phyloP scores from a whole-genome alignment of 2,113 vertebrate genomes.

The Oryzias celebensis region DNA sequence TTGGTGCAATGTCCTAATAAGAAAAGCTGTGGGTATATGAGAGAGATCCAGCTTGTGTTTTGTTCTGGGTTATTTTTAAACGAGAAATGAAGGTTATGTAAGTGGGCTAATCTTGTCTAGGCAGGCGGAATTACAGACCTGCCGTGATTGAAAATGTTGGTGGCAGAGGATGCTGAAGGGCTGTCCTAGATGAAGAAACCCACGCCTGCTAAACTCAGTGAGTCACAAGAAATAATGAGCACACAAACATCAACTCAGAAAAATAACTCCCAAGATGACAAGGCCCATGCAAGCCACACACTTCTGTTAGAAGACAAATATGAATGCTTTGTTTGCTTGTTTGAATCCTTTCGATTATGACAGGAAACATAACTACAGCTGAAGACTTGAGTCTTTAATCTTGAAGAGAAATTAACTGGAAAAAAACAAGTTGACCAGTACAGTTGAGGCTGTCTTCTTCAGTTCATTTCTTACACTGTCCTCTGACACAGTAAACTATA shows the following conservation, averaged over 20 bases:
- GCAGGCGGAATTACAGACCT: constrained; percentile 37
- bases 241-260: not conserved
- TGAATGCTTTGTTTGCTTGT: not conserved
- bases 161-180: constrained; percentile 30
- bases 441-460: no score
- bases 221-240: constrained; percentile 13
- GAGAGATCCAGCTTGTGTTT: constrained; percentile 31
- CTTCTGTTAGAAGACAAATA: not conserved
- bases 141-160: constrained; percentile 46
- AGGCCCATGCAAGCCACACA: not conserved
- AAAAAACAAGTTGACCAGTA: no score
- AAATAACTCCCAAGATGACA: not conserved
- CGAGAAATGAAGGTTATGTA: constrained; percentile 56
- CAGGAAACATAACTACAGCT: no score
- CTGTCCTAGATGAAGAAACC: constrained; percentile 19
- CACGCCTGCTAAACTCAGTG: constrained; percentile 4
- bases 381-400: no score
- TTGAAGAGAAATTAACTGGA: no score
- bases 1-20: no score
- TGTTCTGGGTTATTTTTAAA: constrained; percentile 61
- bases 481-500: no score
- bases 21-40: not conserved
- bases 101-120: constrained; percentile 58
- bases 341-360: no score
- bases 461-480: no score